Evolutionary conservation across 2,888 invertebrate species (phyloP).

Genomic region (Brenthis daphne): DNA sequence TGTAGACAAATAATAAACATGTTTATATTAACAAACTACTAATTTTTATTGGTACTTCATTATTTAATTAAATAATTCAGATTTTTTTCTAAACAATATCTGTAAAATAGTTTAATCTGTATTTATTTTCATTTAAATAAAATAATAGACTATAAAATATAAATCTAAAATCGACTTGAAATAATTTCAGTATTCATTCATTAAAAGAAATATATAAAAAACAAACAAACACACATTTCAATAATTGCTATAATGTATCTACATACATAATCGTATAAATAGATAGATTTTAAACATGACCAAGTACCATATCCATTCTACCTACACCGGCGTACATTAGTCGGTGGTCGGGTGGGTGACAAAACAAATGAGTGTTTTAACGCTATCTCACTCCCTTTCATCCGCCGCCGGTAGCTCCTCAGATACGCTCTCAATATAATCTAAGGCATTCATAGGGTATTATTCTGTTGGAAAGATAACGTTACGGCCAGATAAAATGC

Average conservation of each 20-base stretch:
- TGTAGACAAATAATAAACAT: not conserved
- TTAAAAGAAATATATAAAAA: too few species aligned
- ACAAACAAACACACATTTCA: too few species aligned
- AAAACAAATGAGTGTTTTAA: slow-evolving; percentile 82
- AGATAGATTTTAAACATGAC: not conserved
- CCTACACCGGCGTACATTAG: slow-evolving; percentile 45
- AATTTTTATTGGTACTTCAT: too few species aligned
- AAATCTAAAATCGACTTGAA: too few species aligned
- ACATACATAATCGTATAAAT: not conserved
- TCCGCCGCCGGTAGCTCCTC: slow-evolving; percentile 54
- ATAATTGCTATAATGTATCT: too few species aligned
- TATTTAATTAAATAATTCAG: too few species aligned
- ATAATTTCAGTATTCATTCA: too few species aligned
- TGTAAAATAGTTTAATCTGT: too few species aligned
- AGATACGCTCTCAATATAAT: slow-evolving; percentile 49
- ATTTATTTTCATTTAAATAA: too few species aligned
- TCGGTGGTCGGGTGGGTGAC: slow-evolving; percentile 65
- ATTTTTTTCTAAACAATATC: too few species aligned
- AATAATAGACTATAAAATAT: too few species aligned
- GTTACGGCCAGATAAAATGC: slow-evolving; percentile 27
- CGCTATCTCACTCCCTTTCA: slow-evolving; percentile 73
- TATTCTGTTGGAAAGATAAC: slow-evolving; percentile 38
- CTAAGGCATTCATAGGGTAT: slow-evolving; percentile 44
- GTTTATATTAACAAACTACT: too few species aligned
- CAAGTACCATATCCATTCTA: slow-evolving; percentile 32